These are phyloP conservation scores for Meghimatium bilineatum DNA, from an alignment of 2,888 invertebrate genomes.

Conservation along the genomic window DNA sequence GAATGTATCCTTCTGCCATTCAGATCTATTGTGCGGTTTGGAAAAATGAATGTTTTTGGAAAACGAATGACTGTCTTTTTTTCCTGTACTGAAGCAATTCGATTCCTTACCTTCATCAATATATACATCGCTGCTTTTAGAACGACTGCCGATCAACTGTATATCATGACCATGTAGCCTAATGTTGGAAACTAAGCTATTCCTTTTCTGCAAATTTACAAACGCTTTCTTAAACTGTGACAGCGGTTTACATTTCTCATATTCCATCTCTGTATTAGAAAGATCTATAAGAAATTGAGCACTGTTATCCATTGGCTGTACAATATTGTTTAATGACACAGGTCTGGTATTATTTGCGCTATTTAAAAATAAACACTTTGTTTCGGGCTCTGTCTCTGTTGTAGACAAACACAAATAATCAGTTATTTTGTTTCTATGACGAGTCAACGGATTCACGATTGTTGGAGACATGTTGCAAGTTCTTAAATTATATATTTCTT, in stretches of 20 bases:
- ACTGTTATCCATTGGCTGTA: background rate
- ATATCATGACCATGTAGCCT: background rate
- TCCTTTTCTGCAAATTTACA: background rate
- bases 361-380: background rate
- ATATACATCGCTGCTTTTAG: background rate
- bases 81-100: no score
- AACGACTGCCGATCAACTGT: background rate
- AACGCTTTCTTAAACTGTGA: background rate
- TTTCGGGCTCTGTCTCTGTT: background rate
- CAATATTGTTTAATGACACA: background rate
- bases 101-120: background rate
- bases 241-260: background rate
- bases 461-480: background rate
- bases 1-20: background rate
- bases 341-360: background rate
- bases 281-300: background rate
- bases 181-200: background rate
- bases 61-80: no score
- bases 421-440: background rate
- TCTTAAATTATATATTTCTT: background rate
- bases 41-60: background rate
- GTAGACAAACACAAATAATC: background rate
- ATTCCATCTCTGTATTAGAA: background rate
- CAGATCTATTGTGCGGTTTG: background rate
- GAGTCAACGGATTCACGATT: background rate